A percentile compares a stretch with the other conserved stretches of the same genome.
These are phyloP conservation scores for Tachina lurida DNA, from an alignment of 2,888 invertebrate species.

Conservation along the genomic window DNA sequence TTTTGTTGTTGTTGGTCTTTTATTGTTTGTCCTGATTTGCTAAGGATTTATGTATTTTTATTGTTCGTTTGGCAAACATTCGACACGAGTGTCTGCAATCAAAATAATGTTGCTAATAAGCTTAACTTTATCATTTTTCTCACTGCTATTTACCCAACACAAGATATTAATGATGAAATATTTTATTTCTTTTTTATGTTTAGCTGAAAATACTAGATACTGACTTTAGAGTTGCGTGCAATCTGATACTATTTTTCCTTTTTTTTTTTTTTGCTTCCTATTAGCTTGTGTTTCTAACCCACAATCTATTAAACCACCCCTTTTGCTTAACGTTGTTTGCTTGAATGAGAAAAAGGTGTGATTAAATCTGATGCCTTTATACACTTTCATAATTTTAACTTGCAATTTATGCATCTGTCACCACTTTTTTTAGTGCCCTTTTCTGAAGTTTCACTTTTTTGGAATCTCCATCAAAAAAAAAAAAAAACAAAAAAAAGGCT, in stretches of 20 bases:
- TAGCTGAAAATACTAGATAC: neutral
- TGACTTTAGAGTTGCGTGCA: constrained; percentile 38
- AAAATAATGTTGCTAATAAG: constrained; percentile 70
- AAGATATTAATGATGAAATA: constrained; percentile 39
- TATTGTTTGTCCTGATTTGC: constrained; percentile 66
- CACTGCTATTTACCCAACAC: constrained; percentile 39
- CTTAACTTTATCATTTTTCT: constrained; percentile 63
- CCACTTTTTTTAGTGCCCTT: constrained; percentile 16
- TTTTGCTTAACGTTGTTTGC: constrained; percentile 20
- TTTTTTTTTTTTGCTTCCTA: constrained; percentile 1
- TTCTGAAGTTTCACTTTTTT: constrained; percentile 3
- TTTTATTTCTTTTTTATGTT: constrained; percentile 24
- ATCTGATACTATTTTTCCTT: constrained; percentile 49
- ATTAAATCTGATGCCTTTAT: constrained; percentile 20
- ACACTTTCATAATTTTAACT: constrained; percentile 39
- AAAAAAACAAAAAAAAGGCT: neutral
- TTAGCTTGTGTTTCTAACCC: neutral
- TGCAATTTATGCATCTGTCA: constrained; percentile 64
- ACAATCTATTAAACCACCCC: constrained; percentile 47
- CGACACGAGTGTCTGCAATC: constrained; percentile 60
- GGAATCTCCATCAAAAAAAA: neutral
- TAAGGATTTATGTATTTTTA: constrained; percentile 62
- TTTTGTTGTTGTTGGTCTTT: neutral
- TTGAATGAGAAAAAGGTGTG: constrained; percentile 48
- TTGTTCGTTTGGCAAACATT: constrained; percentile 54